Conservation (phyloP, 2,113 vertebrate genomes). For the Oxyura jamaicensis region DNA sequence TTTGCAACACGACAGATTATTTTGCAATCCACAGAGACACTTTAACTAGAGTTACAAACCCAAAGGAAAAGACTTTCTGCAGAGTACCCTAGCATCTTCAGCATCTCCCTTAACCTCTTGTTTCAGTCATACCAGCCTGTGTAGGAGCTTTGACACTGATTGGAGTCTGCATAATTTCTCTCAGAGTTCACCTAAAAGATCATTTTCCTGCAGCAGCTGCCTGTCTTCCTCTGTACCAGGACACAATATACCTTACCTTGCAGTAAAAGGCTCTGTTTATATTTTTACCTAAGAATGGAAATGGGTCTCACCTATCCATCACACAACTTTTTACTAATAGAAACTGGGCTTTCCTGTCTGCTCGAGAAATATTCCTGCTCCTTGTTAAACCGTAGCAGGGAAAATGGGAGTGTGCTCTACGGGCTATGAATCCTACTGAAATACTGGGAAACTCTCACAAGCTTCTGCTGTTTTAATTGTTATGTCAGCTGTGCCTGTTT, state of each 20-base stretch:
- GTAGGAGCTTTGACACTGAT: background rate
- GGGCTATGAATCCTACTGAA: background rate
- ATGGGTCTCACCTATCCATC: background rate
- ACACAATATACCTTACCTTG: background rate
- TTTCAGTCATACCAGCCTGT: background rate
- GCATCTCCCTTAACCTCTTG: background rate
- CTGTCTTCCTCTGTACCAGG: background rate
- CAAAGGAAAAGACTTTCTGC: slow-evolving; percentile 19
- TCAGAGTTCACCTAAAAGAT: background rate
- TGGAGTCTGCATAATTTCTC: background rate
- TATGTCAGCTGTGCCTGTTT: background rate
- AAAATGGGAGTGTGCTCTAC: background rate
- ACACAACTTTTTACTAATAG: background rate
- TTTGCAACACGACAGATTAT: slow-evolving; percentile 7
- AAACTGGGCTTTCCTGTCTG: background rate
- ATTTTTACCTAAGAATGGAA: background rate
- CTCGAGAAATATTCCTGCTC: background rate
- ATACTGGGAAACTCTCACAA: background rate
- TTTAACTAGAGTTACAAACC: slow-evolving; percentile 4
- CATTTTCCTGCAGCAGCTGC: background rate
- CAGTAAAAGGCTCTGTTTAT: background rate
- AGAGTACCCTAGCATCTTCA: background rate
- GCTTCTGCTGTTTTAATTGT: background rate
- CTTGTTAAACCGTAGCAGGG: background rate
- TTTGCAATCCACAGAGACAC: background rate